Evolutionary conservation across 23 tunicate genomes (phyloP), one percentile per base, ranked within the genome.

Genomic region (Diplosoma virens): DNA sequence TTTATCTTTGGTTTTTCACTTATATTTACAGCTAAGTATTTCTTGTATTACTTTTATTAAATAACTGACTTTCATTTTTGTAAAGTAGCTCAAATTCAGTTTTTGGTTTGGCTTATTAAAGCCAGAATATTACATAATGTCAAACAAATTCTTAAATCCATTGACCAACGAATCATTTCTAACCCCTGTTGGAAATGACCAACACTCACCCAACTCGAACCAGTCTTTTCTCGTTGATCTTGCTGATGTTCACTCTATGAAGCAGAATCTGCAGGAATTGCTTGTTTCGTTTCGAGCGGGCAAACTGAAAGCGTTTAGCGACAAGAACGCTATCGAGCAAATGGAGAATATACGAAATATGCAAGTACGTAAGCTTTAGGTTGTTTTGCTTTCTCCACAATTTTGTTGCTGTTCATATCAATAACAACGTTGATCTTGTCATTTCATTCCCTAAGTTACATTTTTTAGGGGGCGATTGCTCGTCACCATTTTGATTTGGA

Each of bases 161-260:
- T n/a, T n/a, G n/a, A n/a, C n/a, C n/a, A n/a, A n/a, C n/a, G n/a
- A n/a, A n/a, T n/a, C n/a, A n/a, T n/a, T n/a, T n/a, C n/a, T n/a
- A n/a, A n/a, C n/a, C n/a, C n/a, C n/a, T n/a, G n/a, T n/a, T n/a
- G n/a, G n/a, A n/a, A n/a, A n/a, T n/a, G n/a, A n/a, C n/a, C n/a
- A n/a, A 5, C 75, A 22, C 23, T 68, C 53, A 5, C 53, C 75
- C 3, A 22, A 68, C 11, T 59, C 80, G 25, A 82, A 58, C 35
- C 59, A 67, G 74, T 74, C 80, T 1, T 82, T 79, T 52, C 30
- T 79, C 47, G 84, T 79, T 32, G 84, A 79, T 48, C 30, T 79
- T 4, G 61, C 87, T 18, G 87, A 82, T 73, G 75, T 82, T 45
- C 87, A 82, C 30, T 82, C 65, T 1, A 82, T 82, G 87, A 82